A percentile compares a stretch with the other conserved stretches of the same genome.
Conservation (phyloP, 2,888 invertebrate species). For the Crocallis elinguaria region DNA sequence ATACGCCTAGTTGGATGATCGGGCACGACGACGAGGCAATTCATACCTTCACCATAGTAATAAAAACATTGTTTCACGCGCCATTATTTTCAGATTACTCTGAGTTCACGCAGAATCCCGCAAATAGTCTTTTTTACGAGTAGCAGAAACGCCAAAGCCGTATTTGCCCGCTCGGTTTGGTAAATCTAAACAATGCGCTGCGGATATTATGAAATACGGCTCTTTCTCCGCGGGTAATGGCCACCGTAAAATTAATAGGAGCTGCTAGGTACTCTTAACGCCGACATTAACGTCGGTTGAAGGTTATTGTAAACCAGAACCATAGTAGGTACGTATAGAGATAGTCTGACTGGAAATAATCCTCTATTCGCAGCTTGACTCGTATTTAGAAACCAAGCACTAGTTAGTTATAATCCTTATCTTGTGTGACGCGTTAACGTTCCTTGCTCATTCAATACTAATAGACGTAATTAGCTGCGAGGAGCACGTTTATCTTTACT, state of each 20-base stretch:
- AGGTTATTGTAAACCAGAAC: slow-evolving; percentile 1
- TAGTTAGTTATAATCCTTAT: slow-evolving; percentile 6
- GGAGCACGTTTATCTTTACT: background rate
- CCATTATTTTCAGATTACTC: slow-evolving; percentile 33
- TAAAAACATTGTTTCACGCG: slow-evolving; percentile 38
- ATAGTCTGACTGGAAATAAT: slow-evolving; percentile 3
- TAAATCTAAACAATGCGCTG: slow-evolving; percentile 26
- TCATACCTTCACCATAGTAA: slow-evolving; percentile 36
- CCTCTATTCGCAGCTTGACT: slow-evolving; percentile 5
- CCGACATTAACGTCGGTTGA: slow-evolving; percentile 13
- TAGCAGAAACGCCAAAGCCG: slow-evolving; percentile 35
- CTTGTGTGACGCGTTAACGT: slow-evolving; percentile 8
- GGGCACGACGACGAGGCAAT: slow-evolving; percentile 43
- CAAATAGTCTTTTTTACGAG: slow-evolving; percentile 30
- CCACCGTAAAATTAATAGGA: slow-evolving; percentile 21
- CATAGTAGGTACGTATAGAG: background rate
- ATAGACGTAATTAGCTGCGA: background rate
- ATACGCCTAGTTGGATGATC: slow-evolving; percentile 54
- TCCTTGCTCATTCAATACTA: background rate
- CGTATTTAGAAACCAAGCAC: slow-evolving; percentile 1
- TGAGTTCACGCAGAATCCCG: slow-evolving; percentile 21
- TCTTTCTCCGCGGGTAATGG: slow-evolving; percentile 30
- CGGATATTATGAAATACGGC: slow-evolving; percentile 31
- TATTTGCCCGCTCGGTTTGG: slow-evolving; percentile 18
- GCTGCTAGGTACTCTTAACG: slow-evolving; percentile 9